Base-by-base conservation (phyloP, 2,113 vertebrate species). In the Zingel zingel region DNA sequence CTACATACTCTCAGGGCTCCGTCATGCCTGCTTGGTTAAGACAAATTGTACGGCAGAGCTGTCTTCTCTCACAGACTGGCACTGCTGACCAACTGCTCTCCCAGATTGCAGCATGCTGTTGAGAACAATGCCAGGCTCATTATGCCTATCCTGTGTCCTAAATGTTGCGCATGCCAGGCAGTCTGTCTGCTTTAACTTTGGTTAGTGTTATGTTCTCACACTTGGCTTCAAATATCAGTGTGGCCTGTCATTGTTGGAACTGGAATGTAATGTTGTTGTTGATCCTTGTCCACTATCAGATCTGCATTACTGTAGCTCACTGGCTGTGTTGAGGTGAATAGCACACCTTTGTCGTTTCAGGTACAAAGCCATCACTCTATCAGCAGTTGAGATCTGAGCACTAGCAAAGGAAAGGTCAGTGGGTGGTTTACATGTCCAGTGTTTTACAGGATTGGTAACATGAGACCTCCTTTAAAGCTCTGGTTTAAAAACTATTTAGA, bases 101-200 rank as follows among this genome's bases (percentile, higher is more conserved):
- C 64, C 75, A 66, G 25, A 91, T 86, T 77, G 62, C 78, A 83
- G 59, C 68, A 68, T 67, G 70, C 59, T 45, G 48, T 51, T 48
- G 30, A 81, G 77, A 89, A 92, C 88, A 91, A 89, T 82, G 75
- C 61, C 63, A 67, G 53, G 54, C 45, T 86, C 89, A 73, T 90
- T 88, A 80, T 58, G 65, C 77, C 66, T 85, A 33, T 68, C 62
- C 21, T 72, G 75, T 85, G 77, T 79, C 82, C 87, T 54, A 57
- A 79, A 74, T 77, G 56, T 76, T 82, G 23, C 21, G 16, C 59
- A 76, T 67, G 75, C 77, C 88, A 84, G 65, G 50, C 65, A 66
- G 76, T 47, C 62, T 77, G 74, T 82, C 74, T 62, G 33, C 43
- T 76, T 76, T 84, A 64, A 80, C 71, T 71, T 63, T 76, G 23